These are phyloP conservation scores for Amazona guildingii DNA, from an alignment of 2,113 vertebrate genomes.

Conservation along the genomic window DNA sequence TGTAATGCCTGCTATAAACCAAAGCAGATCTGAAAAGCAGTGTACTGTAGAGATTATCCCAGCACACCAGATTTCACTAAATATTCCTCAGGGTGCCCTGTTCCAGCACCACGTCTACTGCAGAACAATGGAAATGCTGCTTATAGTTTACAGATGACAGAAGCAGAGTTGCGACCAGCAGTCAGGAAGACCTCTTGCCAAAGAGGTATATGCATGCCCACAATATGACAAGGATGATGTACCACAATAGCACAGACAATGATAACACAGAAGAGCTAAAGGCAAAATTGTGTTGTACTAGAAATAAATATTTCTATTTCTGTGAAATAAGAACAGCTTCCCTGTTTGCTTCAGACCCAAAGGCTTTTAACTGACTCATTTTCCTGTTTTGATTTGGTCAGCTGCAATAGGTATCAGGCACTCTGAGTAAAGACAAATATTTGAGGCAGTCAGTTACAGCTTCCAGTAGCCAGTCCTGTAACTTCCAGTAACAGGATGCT, in stretches of 20 bases:
- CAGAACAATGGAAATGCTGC: not conserved
- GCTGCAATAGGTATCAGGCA: not conserved
- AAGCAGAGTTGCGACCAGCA: not conserved
- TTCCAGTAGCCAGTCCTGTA: not conserved
- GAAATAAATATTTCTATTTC: not conserved
- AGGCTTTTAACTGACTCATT: not conserved
- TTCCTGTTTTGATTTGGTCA: not conserved
- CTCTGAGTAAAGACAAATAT: not conserved
- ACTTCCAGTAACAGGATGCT: not conserved
- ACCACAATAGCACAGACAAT: not conserved
- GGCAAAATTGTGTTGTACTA: not conserved
- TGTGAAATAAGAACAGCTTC: not conserved
- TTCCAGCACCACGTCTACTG: not conserved
- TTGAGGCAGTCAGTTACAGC: not conserved
- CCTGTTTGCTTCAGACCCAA: not conserved
- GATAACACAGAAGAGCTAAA: not conserved
- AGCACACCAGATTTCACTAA: not conserved
- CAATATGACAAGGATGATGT: not conserved
- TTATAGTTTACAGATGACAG: not conserved
- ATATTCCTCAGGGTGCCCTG: not conserved
- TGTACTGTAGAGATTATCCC: not conserved
- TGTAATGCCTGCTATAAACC: not conserved
- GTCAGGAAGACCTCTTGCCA: not conserved
- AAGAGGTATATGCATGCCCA: not conserved
- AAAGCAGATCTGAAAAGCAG: not conserved